These are phyloP conservation scores for Myiagra hebetior DNA, from an alignment of 2,113 vertebrate species.

Conservation along the genomic window DNA sequence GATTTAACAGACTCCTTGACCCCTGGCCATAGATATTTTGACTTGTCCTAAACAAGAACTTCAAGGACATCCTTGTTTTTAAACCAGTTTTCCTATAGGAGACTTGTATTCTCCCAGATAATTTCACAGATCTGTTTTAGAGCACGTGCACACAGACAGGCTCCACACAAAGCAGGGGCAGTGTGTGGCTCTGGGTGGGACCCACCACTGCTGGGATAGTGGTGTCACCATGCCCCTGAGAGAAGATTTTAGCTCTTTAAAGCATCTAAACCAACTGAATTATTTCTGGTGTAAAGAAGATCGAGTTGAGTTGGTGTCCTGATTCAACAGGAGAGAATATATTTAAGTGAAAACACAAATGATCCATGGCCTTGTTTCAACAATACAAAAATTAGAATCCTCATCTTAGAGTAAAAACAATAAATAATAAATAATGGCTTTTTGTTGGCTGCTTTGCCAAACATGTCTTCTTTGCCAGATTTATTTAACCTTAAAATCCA, in stretches of 20 bases:
- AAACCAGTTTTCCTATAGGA: background rate
- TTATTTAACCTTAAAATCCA: background rate
- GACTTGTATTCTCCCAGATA: background rate
- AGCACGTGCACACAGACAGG: background rate
- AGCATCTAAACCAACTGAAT: background rate
- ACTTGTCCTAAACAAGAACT: background rate
- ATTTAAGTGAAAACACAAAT: background rate
- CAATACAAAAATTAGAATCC: background rate
- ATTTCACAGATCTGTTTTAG: background rate
- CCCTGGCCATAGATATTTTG: background rate
- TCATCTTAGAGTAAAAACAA: background rate
- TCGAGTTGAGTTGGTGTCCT: background rate
- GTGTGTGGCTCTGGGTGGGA: background rate
- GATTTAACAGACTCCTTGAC: background rate
- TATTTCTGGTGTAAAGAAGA: background rate
- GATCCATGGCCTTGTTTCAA: background rate
- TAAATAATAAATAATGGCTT: background rate
- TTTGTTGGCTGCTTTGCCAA: background rate
- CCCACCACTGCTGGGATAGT: background rate
- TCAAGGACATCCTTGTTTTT: background rate
- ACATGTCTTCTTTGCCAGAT: background rate
- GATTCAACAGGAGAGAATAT: background rate
- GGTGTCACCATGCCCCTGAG: background rate
- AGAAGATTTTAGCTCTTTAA: background rate
- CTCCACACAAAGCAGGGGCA: background rate